These are phyloP conservation scores for Phoxinus dragarum DNA, from an alignment of 2,797 vertebrate genomes.

Conservation along the genomic window DNA sequence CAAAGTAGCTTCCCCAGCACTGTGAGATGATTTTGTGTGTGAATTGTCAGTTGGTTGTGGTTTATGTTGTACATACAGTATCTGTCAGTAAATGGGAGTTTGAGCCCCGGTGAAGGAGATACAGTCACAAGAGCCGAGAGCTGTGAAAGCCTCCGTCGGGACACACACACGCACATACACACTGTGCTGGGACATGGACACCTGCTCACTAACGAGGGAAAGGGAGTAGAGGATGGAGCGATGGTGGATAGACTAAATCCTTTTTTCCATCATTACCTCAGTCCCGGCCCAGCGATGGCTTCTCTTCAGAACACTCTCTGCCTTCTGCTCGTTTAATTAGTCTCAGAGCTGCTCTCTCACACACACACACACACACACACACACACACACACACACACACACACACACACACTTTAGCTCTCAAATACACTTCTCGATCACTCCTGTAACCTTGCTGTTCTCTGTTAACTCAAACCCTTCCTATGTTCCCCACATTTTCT, in stretches of 20 bases:
- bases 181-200: constrained; percentile 41
- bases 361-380: no score
- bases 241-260: constrained; percentile 73
- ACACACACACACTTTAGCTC: constrained; percentile 39
- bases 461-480: constrained; percentile 40
- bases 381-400: not conserved
- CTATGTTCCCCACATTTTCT: constrained; percentile 33
- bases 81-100: constrained; percentile 44
- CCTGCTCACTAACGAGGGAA: constrained; percentile 50
- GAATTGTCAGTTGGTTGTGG: constrained; percentile 14
- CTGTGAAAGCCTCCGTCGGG: constrained; percentile 45
- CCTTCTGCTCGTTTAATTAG: constrained; percentile 82
- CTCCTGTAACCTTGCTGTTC: constrained; percentile 35
- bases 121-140: constrained; percentile 39
- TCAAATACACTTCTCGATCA: constrained; percentile 34
- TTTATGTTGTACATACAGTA: constrained; percentile 34
- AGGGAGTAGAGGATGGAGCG: constrained; percentile 46
- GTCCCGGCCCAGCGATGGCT: constrained; percentile 67
- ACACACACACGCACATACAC: constrained; percentile 30
- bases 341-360: constrained; percentile 78
- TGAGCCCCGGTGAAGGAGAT: constrained; percentile 35
- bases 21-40: not conserved
- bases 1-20: constrained; percentile 11
- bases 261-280: constrained; percentile 84
- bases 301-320: constrained; percentile 59